Conservation (phyloP, 2,888 invertebrate species). For the Cephus spinipes region DNA sequence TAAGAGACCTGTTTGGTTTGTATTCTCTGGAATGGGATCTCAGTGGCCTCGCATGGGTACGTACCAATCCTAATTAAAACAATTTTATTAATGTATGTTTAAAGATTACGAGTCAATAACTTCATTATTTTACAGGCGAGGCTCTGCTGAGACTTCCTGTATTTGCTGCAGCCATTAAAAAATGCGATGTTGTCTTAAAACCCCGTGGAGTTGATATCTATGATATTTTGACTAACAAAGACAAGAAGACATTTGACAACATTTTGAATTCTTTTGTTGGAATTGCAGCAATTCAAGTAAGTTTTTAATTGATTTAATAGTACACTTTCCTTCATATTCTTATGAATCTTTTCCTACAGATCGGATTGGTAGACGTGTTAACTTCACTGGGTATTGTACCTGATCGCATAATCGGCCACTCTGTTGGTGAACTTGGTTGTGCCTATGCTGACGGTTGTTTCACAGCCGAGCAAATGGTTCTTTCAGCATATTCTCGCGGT, state of each 20-base stretch:
- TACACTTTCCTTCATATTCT: not conserved
- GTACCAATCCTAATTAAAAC: constrained; percentile 14
- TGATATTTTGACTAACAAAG: constrained; percentile 72
- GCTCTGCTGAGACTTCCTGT: constrained; percentile 75
- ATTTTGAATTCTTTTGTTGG: constrained; percentile 79
- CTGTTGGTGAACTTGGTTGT: constrained; percentile 94
- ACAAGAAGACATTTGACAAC: constrained; percentile 73
- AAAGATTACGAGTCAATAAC: constrained; percentile 7
- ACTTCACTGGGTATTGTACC: constrained; percentile 72
- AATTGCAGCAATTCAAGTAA: constrained; percentile 76
- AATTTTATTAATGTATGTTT: constrained; percentile 4
- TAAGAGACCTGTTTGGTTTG: constrained; percentile 84
- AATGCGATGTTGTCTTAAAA: constrained; percentile 70
- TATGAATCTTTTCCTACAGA: constrained; percentile 52
- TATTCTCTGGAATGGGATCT: constrained; percentile 93
- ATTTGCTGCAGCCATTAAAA: constrained; percentile 74
- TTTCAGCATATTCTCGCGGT: constrained; percentile 87
- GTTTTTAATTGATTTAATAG: constrained; percentile 5
- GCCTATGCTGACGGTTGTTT: constrained; percentile 95
- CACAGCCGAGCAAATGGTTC: constrained; percentile 87
- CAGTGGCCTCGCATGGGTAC: constrained; percentile 89
- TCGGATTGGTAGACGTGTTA: constrained; percentile 76
- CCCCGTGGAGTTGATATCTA: constrained; percentile 74
- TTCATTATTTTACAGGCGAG: constrained; percentile 76
- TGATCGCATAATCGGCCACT: constrained; percentile 87